Evolutionary conservation across 1,140 invertebrate species (phyloP), one percentile per base, ranked within the genome.

Genomic region (Papilio polyxenes): DNA sequence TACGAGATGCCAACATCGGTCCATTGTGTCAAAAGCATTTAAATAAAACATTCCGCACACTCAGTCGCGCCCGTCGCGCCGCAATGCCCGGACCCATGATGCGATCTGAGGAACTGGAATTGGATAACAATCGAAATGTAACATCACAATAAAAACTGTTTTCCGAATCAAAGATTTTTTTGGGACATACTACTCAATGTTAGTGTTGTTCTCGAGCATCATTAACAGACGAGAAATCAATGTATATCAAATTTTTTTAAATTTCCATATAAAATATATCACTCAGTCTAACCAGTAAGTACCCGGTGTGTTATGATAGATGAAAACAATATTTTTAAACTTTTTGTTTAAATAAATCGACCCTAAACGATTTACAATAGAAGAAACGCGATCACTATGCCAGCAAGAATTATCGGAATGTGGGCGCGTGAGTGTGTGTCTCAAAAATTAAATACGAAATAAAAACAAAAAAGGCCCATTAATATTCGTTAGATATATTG

Each of bases 401-500:
- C 17, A 11, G 53, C 48, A 83, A 62, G 56, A 48, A 82, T 82
- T 75, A 77, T 44, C 59, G 40, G 86, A 90, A 91, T 90, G 86
- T 86, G 84, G 82, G 85, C 85, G 83, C 83, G 81, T 80, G 75
- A 69, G 65, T 65, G 79, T 82, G 81, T 79, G 85, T 83, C 86
- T 37, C 65, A 37, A 88, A 89, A 87, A 89, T 88, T 87, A 88
- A 88, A 86, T 75, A 85, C 80, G 69, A 89, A 93, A 93, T 89
- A 90, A 93, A 89, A 93, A 91, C 87, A 93, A 91, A 92, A 92
- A 82, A 82, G 82, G 87, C 89, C 78, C 89, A 93, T 93, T 94
- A 93, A 93, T 94, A 94, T 92, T 93, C 90, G 92, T 93, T 94
- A 92, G 90, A 93, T 90, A 91, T 93, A 94, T 93, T 92, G 90